Evolutionary conservation across 2,888 invertebrate species (phyloP).

Genomic region (Meiosimyza platycephala): DNA sequence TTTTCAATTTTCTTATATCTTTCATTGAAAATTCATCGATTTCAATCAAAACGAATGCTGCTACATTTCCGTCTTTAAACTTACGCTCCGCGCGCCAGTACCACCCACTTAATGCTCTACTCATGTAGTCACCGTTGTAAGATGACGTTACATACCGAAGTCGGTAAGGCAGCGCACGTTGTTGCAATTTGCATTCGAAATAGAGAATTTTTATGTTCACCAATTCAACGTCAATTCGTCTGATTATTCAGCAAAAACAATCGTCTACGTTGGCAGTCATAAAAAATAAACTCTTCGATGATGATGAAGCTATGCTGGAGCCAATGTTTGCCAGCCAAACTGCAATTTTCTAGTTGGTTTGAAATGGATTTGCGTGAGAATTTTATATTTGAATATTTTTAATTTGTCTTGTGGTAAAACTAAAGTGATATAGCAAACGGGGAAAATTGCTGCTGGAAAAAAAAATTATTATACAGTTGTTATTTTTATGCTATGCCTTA

Average conservation of each 20-base stretch:
- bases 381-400: constrained; percentile 17
- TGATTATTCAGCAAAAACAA: constrained; percentile 20
- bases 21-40: constrained; percentile 26
- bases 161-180: constrained; percentile 7
- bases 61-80: not conserved
- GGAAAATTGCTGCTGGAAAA: too few species aligned
- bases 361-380: not conserved
- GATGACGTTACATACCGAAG: not conserved
- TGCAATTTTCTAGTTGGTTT: constrained; percentile 29
- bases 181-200: constrained; percentile 20
- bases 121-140: not conserved
- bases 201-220: constrained; percentile 5
- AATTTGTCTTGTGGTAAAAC: not conserved
- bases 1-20: constrained; percentile 3
- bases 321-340: not conserved
- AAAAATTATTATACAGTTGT: too few species aligned
- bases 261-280: not conserved
- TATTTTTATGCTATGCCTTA: too few species aligned
- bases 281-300: not conserved
- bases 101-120: not conserved
- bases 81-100: not conserved
- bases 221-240: too few species aligned
- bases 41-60: constrained; percentile 27
- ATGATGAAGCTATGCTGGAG: not conserved
- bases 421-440: not conserved